A percentile compares a stretch with the other conserved stretches of the same genome.
Evolutionary conservation across 2,113 vertebrate species (phyloP).

Genomic region (Sturnus vulgaris): DNA sequence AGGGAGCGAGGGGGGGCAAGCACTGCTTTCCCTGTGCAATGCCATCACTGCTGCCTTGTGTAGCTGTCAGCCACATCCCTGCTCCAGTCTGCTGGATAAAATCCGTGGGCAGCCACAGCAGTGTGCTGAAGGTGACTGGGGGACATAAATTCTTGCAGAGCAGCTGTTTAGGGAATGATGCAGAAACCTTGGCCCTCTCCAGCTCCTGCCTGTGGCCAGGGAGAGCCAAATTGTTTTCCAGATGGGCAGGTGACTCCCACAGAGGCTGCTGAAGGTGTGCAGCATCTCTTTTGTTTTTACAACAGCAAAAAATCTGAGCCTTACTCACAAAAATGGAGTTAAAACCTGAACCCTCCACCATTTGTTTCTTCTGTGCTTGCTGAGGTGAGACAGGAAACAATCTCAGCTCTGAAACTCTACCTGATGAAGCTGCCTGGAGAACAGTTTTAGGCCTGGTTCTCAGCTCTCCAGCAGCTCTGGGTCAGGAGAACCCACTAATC

Average conservation of each 20-base stretch:
- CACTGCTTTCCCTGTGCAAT: not conserved
- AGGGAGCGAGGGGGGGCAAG: not conserved
- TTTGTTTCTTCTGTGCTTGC: not conserved
- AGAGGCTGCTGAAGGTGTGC: not conserved
- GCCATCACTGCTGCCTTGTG: not conserved
- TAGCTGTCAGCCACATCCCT: not conserved
- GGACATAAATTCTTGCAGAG: not conserved
- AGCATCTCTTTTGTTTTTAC: not conserved
- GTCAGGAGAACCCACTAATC: not conserved
- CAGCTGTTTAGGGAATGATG: not conserved
- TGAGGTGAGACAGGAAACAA: not conserved
- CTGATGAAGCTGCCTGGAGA: not conserved
- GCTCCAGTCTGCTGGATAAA: not conserved
- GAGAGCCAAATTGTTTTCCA: not conserved
- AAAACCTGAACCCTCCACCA: not conserved
- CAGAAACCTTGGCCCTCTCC: not conserved
- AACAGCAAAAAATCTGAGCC: not conserved
- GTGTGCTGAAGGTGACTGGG: accelerated
- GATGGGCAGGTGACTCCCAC: not conserved
- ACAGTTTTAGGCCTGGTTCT: not conserved
- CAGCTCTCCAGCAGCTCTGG: not conserved
- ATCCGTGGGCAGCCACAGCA: not conserved
- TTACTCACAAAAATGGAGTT: not conserved
- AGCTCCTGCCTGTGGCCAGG: not conserved
- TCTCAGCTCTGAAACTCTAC: not conserved